Evolutionary conservation across 2,888 invertebrate genomes (phyloP).

Genomic region (Notodonta ziczac): DNA sequence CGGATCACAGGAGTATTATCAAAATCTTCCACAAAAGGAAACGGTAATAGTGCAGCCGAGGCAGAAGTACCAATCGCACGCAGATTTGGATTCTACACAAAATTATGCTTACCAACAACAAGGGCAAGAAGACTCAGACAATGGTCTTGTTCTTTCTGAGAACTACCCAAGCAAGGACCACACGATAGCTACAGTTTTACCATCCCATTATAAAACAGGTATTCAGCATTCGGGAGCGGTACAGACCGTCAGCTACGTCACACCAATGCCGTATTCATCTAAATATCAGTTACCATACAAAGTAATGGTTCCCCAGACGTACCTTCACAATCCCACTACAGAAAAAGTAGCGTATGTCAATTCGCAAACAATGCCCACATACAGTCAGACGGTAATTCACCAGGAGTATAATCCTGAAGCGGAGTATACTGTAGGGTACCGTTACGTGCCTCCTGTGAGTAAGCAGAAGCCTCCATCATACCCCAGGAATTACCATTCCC

Average conservation of each 20-base stretch:
- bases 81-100: conserved; percentile 49
- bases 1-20: conserved; percentile 50
- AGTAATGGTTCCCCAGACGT: conserved; percentile 77
- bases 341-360: conserved; percentile 75
- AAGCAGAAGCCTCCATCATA: conserved; percentile 63
- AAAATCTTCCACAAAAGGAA: conserved; percentile 52
- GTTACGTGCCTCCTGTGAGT: conserved; percentile 57
- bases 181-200: conserved; percentile 82
- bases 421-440: conserved; percentile 60
- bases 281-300: conserved; percentile 72
- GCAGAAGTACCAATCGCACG: conserved; percentile 51
- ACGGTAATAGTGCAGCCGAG: conserved; percentile 46
- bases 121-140: conserved; percentile 49
- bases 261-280: conserved; percentile 65
- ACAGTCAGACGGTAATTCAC: conserved; percentile 46
- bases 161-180: conserved; percentile 85
- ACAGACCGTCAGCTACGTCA: conserved; percentile 75
- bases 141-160: conserved; percentile 74
- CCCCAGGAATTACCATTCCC: conserved; percentile 71
- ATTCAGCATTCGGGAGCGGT: conserved; percentile 50
- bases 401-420: conserved; percentile 61
- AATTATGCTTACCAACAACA: conserved; percentile 64
- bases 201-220: conserved; percentile 58
- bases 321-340: conserved; percentile 57
- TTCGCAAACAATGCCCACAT: conserved; percentile 65